A percentile compares a stretch with the other conserved stretches of the same genome.
Conservation (phyloP, 92 coral and sea anemone genomes). For the Pocillopora meandrina region DNA sequence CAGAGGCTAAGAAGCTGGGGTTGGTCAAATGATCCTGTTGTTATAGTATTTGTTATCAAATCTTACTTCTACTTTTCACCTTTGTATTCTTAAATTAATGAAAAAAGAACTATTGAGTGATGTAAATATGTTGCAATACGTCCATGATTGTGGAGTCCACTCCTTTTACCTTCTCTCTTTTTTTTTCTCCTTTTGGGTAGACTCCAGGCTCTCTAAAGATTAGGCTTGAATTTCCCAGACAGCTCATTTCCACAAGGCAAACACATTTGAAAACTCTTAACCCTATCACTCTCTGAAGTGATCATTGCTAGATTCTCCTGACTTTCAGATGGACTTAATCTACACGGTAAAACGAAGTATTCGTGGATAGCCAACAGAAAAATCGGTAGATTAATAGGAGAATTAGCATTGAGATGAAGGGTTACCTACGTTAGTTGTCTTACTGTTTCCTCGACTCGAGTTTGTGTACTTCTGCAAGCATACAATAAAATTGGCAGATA, state of each 20-base stretch:
- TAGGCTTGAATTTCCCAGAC: not conserved
- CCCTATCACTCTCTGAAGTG: too few species aligned
- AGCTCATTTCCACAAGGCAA: not conserved
- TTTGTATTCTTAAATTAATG: not conserved
- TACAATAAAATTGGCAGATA: not conserved
- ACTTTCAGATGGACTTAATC: too few species aligned
- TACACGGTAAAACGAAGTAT: too few species aligned
- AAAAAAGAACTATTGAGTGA: not conserved
- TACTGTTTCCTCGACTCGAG: not conserved
- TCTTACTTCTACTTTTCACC: not conserved
- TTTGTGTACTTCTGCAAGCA: not conserved
- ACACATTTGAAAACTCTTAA: not conserved
- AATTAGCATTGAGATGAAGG: not conserved
- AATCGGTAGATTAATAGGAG: too few species aligned
- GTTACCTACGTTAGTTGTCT: not conserved
- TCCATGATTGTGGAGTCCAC: not conserved
- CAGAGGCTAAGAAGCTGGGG: slow-evolving; percentile 99
- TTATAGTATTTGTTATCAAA: not conserved
- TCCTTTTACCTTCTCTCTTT: not conserved
- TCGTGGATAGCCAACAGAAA: too few species aligned
- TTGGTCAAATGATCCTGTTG: slow-evolving; percentile 81
- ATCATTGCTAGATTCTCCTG: too few species aligned
- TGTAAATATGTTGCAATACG: slow-evolving; percentile 3
- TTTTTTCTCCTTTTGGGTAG: not conserved
- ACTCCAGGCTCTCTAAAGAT: not conserved